Conservation (phyloP, 2,888 invertebrate genomes). For the Artemia sp. region DNA sequence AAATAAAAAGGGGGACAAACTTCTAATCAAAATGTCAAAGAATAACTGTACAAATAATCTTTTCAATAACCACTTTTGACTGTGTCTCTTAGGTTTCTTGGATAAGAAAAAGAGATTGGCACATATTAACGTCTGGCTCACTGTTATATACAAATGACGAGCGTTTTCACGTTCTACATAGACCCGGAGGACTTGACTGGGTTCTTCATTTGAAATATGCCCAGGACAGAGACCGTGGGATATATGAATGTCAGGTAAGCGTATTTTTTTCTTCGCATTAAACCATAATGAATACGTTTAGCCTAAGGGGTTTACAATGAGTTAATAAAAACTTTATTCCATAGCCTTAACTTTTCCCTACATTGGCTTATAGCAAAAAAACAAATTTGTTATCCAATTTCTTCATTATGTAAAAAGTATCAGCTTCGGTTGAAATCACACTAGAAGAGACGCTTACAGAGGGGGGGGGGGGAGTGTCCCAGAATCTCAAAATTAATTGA, state of each 20-base stretch:
- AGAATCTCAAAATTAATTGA: no score
- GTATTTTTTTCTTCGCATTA: not conserved
- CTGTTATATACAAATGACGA: slow-evolving; percentile 21
- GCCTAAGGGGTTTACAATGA: not conserved
- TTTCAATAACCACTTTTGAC: no score
- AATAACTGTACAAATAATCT: no score
- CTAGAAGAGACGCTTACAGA: no score
- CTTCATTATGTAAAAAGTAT: no score
- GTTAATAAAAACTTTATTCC: not conserved
- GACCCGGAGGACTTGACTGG: slow-evolving; percentile 22
- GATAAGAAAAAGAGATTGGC: slow-evolving; percentile 22
- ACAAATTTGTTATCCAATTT: no score
- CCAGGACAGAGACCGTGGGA: slow-evolving; percentile 20
- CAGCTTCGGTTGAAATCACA: no score
- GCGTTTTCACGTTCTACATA: slow-evolving; percentile 22
- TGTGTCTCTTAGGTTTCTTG: slow-evolving; percentile 20
- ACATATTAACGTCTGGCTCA: slow-evolving; percentile 21
- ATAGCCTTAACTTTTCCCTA: no score
- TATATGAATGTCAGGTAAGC: slow-evolving; percentile 23
- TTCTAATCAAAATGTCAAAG: no score
- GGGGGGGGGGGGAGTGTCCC: no score
- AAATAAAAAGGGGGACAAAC: no score
- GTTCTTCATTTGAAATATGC: slow-evolving; percentile 21
- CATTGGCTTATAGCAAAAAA: no score
- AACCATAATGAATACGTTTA: not conserved